Conservation (phyloP, 2,888 invertebrate species). For the Pycnomerus fuliginosus region DNA sequence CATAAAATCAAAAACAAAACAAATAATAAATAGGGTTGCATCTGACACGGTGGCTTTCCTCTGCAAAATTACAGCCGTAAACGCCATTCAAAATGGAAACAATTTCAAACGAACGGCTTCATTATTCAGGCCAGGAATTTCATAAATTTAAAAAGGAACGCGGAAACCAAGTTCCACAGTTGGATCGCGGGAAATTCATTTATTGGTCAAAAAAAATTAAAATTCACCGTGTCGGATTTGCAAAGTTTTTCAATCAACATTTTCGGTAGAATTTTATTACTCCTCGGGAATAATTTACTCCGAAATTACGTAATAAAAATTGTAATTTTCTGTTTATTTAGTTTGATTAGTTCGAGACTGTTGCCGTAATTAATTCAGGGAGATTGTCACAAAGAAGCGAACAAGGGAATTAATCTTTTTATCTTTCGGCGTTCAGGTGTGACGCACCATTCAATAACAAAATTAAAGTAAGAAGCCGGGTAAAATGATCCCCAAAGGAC, state of each 20-base stretch:
- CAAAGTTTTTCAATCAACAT: conserved; percentile 29
- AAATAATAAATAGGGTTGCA: conserved; percentile 34
- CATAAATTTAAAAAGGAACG: conserved; percentile 23
- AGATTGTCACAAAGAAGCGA: conserved; percentile 8
- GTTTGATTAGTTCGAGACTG: conserved; percentile 15
- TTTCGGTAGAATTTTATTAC: conserved; percentile 22
- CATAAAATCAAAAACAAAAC: conserved; percentile 23
- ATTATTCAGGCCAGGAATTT: conserved; percentile 30
- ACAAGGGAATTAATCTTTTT: conserved; percentile 20
- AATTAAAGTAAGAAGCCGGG: conserved; percentile 18
- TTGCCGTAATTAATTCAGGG: conserved; percentile 12
- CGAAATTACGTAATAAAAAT: conserved; percentile 19
- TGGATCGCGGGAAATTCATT: conserved; percentile 22
- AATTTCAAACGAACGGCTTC: conserved; percentile 35
- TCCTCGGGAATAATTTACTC: conserved; percentile 1
- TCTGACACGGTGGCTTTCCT: conserved; percentile 33
- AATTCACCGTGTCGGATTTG: conserved; percentile 18
- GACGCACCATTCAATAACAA: conserved; percentile 16
- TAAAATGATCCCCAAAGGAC: conserved; percentile 19
- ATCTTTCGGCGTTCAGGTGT: conserved; percentile 19
- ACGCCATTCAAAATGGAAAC: conserved; percentile 33
- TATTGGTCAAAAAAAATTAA: conserved; percentile 26
- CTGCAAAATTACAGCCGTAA: conserved; percentile 34
- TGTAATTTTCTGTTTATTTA: conserved; percentile 20
- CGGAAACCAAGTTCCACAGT: conserved; percentile 13